Conservation (phyloP, 92 coral and sea anemone genomes). For the Anthopleura xanthogrammica region DNA sequence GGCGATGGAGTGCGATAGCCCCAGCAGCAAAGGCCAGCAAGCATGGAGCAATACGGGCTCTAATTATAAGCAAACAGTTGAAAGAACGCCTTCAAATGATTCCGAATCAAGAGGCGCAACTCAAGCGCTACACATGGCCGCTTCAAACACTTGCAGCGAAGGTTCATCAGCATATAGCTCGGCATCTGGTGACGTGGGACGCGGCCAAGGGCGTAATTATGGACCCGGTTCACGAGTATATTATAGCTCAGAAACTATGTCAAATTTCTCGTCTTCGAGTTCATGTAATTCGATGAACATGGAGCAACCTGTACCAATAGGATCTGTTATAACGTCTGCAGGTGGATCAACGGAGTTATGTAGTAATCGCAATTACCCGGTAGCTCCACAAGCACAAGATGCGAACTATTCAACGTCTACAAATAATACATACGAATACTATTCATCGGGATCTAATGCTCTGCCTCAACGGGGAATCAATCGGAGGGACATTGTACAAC, state of each 20-base stretch:
- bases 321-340: conserved; percentile 30
- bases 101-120: conserved; percentile 72
- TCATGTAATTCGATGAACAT: conserved; percentile 82
- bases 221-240: conserved; percentile 71
- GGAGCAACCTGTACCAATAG: conserved; percentile 42
- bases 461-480: conserved; percentile 73
- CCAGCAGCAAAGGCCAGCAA: conserved; percentile 80
- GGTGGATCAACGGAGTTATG: conserved; percentile 27
- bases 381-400: conserved; percentile 58
- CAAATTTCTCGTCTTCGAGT: conserved; percentile 83
- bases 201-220: conserved; percentile 66
- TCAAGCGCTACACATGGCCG: conserved; percentile 70
- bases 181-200: conserved; percentile 79
- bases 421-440: conserved; percentile 42
- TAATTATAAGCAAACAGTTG: conserved; percentile 62
- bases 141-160: conserved; percentile 76
- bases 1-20: conserved; percentile 99
- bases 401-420: conserved; percentile 46
- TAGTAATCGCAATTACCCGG: conserved; percentile 45
- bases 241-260: conserved; percentile 85
- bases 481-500: conserved; percentile 79
- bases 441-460: conserved; percentile 63
- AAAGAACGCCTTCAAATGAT: conserved; percentile 85
- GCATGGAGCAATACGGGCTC: conserved; percentile 83
- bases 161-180: conserved; percentile 92